phyloP scores from a whole-genome alignment of 1,140 invertebrate genomes.

The Pseudomyrmex concolor region DNA sequence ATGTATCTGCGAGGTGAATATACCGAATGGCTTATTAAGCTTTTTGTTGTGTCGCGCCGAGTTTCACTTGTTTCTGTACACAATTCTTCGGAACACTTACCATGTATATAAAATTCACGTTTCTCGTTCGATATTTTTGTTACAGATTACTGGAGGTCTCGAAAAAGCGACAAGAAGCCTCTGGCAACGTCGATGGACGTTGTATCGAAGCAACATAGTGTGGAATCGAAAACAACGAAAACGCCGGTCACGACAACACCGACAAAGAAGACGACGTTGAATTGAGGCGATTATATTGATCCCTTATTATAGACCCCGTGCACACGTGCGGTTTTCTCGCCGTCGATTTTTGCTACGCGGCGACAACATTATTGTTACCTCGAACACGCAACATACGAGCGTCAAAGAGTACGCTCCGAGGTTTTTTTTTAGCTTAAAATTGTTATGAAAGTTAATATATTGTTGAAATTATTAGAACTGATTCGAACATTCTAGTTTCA shows the following conservation, averaged over 20 bases:
- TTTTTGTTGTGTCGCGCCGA: background rate
- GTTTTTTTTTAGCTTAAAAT: background rate
- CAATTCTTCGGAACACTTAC: background rate
- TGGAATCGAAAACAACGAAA: slow-evolving; percentile 68
- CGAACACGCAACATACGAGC: background rate
- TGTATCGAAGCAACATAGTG: slow-evolving; percentile 67
- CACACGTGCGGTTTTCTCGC: slow-evolving; percentile 24
- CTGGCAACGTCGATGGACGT: slow-evolving; percentile 63
- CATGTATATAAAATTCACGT: background rate
- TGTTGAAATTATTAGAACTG: slow-evolving; percentile 16
- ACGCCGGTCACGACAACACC: background rate
- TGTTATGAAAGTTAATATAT: slow-evolving; percentile 21
- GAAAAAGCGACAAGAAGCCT: slow-evolving; percentile 81
- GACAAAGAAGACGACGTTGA: slow-evolving; percentile 57
- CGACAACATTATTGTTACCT: slow-evolving; percentile 24
- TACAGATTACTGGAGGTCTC: slow-evolving; percentile 82
- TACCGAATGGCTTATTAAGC: slow-evolving; percentile 4
- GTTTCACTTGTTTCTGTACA: background rate
- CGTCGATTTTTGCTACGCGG: background rate
- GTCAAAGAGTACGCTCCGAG: background rate
- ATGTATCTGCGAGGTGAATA: background rate
- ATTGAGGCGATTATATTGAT: slow-evolving; percentile 31
- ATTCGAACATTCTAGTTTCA: slow-evolving; percentile 19
- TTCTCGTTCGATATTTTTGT: slow-evolving; percentile 62
- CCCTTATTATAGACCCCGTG: background rate